Evolutionary conservation across 2,797 vertebrate genomes (phyloP), one percentile per base, ranked within the genome.

Genomic region (Chromis chromis): DNA sequence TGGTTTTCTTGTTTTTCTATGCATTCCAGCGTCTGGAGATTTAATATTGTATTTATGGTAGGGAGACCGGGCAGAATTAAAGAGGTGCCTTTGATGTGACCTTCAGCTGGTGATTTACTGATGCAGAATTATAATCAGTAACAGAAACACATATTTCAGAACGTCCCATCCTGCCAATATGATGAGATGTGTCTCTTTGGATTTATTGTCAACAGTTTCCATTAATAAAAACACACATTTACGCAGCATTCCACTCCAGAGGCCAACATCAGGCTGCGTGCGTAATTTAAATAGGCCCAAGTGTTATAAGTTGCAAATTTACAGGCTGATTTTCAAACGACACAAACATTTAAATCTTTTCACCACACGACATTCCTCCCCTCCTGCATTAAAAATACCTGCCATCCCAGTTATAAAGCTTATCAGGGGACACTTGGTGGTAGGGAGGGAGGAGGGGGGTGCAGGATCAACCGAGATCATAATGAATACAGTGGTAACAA

Each of bases 401-500:
- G 72, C 62, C 59, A 76, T 25, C 22, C 46, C 55, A 48, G 39
- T 11, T 68, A 59, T 21, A 10, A 48, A 36, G 50, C 68, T 71
- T 75, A 88, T 77, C 58, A 76, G 46, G 25, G 25, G 25, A 39
- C 70, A 76, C 52, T 56, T 22, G 33, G 46, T 48, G 48, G 28
- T 65, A 36, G 33, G 33, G 33, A 36, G 33, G 25, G 25, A 25
- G 25, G 25, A 25, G 25, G 25, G 65, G 78, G 83, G 77, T 83
- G 82, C 80, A 22, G 67, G 87, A 83, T 86, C 92, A 86, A 90
- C 84, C 86, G 85, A 83, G 88, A 89, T 91, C 91, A 90, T 93
- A 92, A 94, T 92, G 93, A 93, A 92, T 89, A 88, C 89, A 93
- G 89, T 76, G 90, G 93, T 93, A 94, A 94, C 94, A 94, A 94